Evolutionary conservation across 2,888 invertebrate species (phyloP).

Genomic region (Acanthosoma haemorrhoidale): DNA sequence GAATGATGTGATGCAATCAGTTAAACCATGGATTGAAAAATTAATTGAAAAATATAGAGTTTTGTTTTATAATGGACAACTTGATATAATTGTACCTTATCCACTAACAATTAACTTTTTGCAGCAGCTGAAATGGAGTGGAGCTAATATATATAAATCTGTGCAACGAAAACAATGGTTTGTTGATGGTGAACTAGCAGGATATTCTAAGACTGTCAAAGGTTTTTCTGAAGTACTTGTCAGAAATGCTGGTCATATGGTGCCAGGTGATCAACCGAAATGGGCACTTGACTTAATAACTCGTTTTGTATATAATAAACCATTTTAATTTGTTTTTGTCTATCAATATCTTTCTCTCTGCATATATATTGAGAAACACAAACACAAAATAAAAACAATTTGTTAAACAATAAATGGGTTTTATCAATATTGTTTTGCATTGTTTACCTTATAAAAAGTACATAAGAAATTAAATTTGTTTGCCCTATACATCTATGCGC

Average conservation of each 20-base stretch:
- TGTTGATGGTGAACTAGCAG: slow-evolving; percentile 56
- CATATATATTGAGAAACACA: too few species aligned
- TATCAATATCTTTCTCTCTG: too few species aligned
- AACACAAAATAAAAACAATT: too few species aligned
- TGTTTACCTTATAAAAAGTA: too few species aligned
- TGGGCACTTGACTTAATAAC: slow-evolving; percentile 70
- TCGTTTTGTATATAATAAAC: slow-evolving; percentile 48
- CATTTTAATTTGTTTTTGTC: slow-evolving; percentile 30
- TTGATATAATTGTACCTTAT: slow-evolving; percentile 90
- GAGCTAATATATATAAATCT: slow-evolving; percentile 58
- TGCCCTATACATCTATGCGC: too few species aligned
- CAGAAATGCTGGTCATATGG: slow-evolving; percentile 77
- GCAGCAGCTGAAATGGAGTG: slow-evolving; percentile 62
- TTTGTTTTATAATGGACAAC: slow-evolving; percentile 81
- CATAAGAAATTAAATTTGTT: too few species aligned
- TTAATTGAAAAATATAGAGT: slow-evolving; percentile 63
- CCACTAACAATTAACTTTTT: slow-evolving; percentile 77
- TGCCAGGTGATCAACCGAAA: slow-evolving; percentile 71
- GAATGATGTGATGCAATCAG: slow-evolving; percentile 74
- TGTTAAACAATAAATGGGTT: too few species aligned
- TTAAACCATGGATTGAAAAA: slow-evolving; percentile 65
- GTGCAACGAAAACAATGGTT: slow-evolving; percentile 65
- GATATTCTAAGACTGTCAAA: slow-evolving; percentile 63
- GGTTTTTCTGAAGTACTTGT: slow-evolving; percentile 69
- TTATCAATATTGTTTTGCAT: too few species aligned